Evolutionary conservation across 2,113 vertebrate genomes (phyloP), one percentile per base, ranked within the genome.

Genomic region (Pteronura brasiliensis): DNA sequence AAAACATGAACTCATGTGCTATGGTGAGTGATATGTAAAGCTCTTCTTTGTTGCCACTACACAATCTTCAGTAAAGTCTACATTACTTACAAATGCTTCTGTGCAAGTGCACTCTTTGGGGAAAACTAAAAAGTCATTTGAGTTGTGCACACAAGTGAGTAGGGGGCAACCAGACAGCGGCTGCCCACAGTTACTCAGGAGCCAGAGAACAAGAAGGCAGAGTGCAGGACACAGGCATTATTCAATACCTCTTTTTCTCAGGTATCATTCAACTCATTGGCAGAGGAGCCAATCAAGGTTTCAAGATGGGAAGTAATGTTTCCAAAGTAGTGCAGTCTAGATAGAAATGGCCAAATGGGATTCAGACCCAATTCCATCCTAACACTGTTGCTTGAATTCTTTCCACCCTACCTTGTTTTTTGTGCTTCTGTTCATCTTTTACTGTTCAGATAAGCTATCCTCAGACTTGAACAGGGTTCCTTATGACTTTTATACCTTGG

Each of bases 281-380:
- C 52, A 96, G n/a, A 47, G 17, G 7, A 93, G 87, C 49, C 84
- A 94, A 79, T 9, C 1, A 9, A 81, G 57, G 47, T 2, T 25
- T 42, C 74, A 52, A 61, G 52, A 55, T 47, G 27, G 34, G 74
- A 94, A 86, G 10, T 23, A 9, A 82, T 65, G 44, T 88, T 97
- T 67, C 57, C 80, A 21, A 63, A 82, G 14, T 9, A 39, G n/a
- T 9, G 23, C 3, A 34, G 2, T 0, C 18, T 25, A n/a, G 42
- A 67, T 17, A 67, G 63, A 4, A 21, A 11, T 61, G 31, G 44
- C 74, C 61, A 79, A n/a, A 9, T 3, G 8, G 76, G 29, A 52
- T 59, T 92, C 82, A 44, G 49, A 59, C 21, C n/a, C n/a, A 49
- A 67, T 13, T 57, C 21, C 87, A 47, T 88, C 27, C 5, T n/a